Evolutionary conservation across 2,797 vertebrate genomes (phyloP), one percentile per base, ranked within the genome.

Genomic region (Gobionotothen gibberifrons): DNA sequence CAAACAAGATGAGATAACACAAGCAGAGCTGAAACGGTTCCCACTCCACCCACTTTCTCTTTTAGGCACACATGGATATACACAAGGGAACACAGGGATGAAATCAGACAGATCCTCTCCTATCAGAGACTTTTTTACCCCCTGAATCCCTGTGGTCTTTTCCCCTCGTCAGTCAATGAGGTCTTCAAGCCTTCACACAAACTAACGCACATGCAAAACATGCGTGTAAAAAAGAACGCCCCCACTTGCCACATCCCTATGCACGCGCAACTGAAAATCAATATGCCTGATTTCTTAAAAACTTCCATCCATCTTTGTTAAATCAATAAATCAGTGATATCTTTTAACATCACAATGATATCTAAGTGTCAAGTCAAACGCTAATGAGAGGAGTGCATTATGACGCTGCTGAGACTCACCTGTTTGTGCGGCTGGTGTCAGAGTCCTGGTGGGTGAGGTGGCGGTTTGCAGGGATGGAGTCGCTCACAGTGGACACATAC

Each of bases 321-420:
- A 53, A 68, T 68, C 54, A 32, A 13, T 7, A 52, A 47, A 64
- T 64, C 29, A 1, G 49, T 19, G 13, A 44, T 64, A 21, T 49
- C n/a, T 74, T 56, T 46, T 48, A 19, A 19, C 11, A 43, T 43
- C 43, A 57, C 5, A 17, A 26, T 36, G 36, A 56, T 5, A 47
- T 58, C 11, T 42, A 69, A 48, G 29, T 42, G 17, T 69, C 22
- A 46, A 36, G 17, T 69, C 43, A 68, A 21, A 72, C 4, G 12
- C 40, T 57, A 11, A 40, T 43, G 36, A 56, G 43, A 53, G 47
- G 39, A 26, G 42, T 54, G 81, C 16, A 65, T 63, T 15, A 12
- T 10, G 54, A 80, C 47, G 71, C 62, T 67, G 60, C 9, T 21
- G 51, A 59, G 46, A 88, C 93, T 92, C 86, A 93, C 93, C 93